Evolutionary conservation across 2,113 vertebrate species (phyloP).

Genomic region (Aegotheles bennettii): DNA sequence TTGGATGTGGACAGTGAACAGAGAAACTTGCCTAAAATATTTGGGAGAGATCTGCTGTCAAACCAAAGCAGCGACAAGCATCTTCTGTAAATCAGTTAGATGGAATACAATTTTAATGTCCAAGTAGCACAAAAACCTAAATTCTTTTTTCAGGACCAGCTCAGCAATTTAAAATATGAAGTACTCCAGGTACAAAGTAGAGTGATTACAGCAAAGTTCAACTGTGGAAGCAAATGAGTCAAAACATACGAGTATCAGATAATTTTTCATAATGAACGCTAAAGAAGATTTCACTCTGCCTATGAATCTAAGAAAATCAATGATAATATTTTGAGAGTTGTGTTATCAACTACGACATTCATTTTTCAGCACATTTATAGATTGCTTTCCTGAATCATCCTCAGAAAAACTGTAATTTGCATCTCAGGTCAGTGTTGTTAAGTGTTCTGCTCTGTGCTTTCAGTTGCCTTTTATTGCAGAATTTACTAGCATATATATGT

Average conservation of each 20-base stretch:
- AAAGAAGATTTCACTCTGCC: conserved; percentile 21
- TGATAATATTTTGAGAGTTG: conserved; percentile 48
- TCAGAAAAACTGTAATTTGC: conserved; percentile 50
- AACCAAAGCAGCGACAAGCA: background rate
- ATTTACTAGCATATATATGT: conserved; percentile 2
- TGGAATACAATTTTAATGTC: background rate
- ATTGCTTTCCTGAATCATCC: conserved; percentile 39
- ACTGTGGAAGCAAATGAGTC: background rate
- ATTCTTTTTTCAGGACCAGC: background rate
- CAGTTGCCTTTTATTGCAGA: conserved; percentile 9
- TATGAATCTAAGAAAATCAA: conserved; percentile 32
- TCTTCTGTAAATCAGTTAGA: background rate
- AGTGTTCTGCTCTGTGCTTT: background rate
- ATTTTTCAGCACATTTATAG: conserved; percentile 31
- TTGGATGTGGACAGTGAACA: background rate
- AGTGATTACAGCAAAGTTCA: background rate
- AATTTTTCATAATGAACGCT: conserved; percentile 15
- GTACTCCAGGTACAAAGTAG: background rate
- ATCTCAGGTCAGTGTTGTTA: background rate
- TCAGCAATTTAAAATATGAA: background rate
- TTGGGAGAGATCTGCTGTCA: background rate
- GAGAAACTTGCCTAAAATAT: background rate
- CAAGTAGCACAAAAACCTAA: background rate
- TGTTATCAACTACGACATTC: conserved; percentile 13
- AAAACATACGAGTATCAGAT: background rate